phyloP scores from a whole-genome alignment of 2,888 invertebrate species.

The Bellardia pandia region DNA sequence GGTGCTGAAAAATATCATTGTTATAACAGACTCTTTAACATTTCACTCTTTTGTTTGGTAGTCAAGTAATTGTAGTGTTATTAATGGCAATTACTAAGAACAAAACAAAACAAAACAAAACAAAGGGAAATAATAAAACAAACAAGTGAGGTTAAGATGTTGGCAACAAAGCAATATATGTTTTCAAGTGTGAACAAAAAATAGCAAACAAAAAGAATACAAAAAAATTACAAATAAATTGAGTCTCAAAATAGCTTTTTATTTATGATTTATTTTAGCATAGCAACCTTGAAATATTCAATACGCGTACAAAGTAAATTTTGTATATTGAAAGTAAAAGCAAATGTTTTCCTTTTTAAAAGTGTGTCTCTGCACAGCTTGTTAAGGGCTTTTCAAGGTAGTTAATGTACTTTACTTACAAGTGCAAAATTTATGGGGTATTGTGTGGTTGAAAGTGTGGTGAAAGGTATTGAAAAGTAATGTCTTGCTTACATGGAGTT shows the following conservation, averaged over 20 bases:
- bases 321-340: neutral
- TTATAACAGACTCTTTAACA: neutral
- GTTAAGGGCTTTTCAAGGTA: neutral
- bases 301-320: neutral
- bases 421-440: neutral
- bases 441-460: neutral
- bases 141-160: neutral
- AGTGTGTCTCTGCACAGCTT: neutral
- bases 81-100: neutral
- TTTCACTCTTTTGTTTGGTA: neutral
- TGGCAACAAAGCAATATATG: neutral
- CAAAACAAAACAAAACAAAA: no score
- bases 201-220: neutral
- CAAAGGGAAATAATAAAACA: neutral
- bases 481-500: neutral
- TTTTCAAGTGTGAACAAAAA: neutral
- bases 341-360: neutral
- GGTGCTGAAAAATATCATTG: neutral
- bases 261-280: neutral
- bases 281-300: neutral
- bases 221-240: neutral
- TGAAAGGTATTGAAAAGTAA: neutral
- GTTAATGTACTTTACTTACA: neutral
- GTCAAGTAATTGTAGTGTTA: neutral
- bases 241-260: neutral